These are phyloP conservation scores for Trichechus manatus DNA, from an alignment of 2,113 vertebrate species.

Conservation along the genomic window DNA sequence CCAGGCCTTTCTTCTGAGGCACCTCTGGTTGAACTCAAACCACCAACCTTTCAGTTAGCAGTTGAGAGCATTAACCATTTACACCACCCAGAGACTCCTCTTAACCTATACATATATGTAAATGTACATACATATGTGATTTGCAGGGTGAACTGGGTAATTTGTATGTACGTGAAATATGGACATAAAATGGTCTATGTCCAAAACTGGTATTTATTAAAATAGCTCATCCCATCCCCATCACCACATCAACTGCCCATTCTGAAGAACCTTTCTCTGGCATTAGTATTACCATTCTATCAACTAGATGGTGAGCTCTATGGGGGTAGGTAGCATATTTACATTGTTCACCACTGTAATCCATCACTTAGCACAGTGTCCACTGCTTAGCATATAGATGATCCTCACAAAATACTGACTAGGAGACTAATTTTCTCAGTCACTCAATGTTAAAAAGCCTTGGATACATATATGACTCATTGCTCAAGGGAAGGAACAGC, in stretches of 20 bases:
- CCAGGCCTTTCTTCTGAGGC: too few species aligned
- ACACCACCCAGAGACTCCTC: not conserved
- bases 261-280: not conserved
- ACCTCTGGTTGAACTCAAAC: too few species aligned
- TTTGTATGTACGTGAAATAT: not conserved
- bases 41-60: too few species aligned
- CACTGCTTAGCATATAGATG: not conserved
- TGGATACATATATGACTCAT: not conserved
- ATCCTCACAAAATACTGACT: not conserved
- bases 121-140: not conserved
- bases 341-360: not conserved
- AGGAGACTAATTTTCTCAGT: not conserved
- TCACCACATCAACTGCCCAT: not conserved
- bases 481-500: not conserved
- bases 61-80: too few species aligned
- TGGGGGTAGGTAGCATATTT: not conserved
- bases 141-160: not conserved
- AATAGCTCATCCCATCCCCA: not conserved
- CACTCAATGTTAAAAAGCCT: not conserved
- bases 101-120: not conserved
- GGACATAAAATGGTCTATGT: not conserved
- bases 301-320: not conserved
- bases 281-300: not conserved
- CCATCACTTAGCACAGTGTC: not conserved
- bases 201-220: not conserved